Evolutionary conservation across 2,888 invertebrate genomes (phyloP).

Genomic region (Perizoma affinitatum): DNA sequence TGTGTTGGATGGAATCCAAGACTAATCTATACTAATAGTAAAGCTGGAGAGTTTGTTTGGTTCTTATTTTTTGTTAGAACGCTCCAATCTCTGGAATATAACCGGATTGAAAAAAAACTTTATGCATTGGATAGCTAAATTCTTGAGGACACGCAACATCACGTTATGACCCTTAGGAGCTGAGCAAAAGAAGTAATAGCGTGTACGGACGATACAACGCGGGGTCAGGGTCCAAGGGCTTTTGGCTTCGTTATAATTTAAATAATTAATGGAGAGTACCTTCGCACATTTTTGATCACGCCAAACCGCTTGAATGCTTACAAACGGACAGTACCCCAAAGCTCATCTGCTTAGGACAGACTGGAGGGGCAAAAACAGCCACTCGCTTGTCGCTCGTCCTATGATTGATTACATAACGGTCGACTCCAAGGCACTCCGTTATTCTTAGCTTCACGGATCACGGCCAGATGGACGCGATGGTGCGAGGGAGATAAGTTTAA

Average conservation of each 20-base stretch:
- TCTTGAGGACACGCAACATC: no score
- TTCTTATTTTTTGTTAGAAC: no score
- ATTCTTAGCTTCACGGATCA: slow-evolving; percentile 50
- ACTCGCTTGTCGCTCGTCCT: slow-evolving; percentile 53
- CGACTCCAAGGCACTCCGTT: slow-evolving; percentile 51
- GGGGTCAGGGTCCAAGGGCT: no score
- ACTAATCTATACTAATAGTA: no score
- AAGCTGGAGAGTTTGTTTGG: no score
- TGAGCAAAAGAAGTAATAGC: no score
- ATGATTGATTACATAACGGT: slow-evolving; percentile 64
- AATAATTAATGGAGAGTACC: background rate
- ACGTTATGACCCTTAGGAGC: no score
- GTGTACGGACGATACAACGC: no score
- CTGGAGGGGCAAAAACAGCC: slow-evolving; percentile 59
- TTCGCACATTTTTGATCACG: background rate
- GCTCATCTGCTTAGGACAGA: slow-evolving; percentile 63
- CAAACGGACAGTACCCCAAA: slow-evolving; percentile 32
- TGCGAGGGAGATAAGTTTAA: slow-evolving; percentile 29
- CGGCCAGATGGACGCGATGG: slow-evolving; percentile 41
- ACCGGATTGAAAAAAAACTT: background rate
- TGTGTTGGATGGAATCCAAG: no score
- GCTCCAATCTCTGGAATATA: no score
- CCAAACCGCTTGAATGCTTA: slow-evolving; percentile 16
- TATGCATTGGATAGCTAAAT: background rate
- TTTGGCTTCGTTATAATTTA: no score